Evolutionary conservation across 1,140 invertebrate genomes (phyloP), one percentile per base, ranked within the genome.

Genomic region (Rhizoglyphus robini): DNA sequence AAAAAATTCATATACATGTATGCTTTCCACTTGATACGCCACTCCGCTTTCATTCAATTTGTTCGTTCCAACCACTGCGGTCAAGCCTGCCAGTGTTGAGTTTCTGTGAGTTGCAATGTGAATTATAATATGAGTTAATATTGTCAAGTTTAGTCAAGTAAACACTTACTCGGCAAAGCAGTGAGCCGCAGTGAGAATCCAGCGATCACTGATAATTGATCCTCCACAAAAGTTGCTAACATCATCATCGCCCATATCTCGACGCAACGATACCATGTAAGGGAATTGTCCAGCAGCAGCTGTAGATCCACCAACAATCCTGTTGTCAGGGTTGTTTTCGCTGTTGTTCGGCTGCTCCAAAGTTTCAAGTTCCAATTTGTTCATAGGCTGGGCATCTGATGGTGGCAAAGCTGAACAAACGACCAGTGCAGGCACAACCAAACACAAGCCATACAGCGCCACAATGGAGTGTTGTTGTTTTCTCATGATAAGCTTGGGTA

Each of bases 171-270:
- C 23, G n/a, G 32, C 86, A 5, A 88, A 81, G 70, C 89, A 93
- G 74, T 92, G 89, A 1, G 87, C 87, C 8, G 88, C 88, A 5
- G 86, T 85, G 23, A 93, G 74, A 27, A 94, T 79, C 88, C 88
- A 93, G 48, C 79, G 71, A 60, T 87, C 80, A 66, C 81, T 83
- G 32, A 95, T 75, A 11, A 96, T 81, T 8, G 84, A 83, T 11
- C 88, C 91, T 0, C 89, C 90, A 72, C 92, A 96, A 58, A 79
- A 77, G 68, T 83, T n/a, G n/a, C n/a, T n/a, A n/a, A n/a, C n/a
- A n/a, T n/a, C n/a, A n/a, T n/a, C n/a, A n/a, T n/a, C n/a, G 83
- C 27, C 27, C 5, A 60, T 36, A 38, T n/a, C 15, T 60, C 27
- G 58, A 31, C 31, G 27, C 27, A 27, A 32, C n/a, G 27, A 51